A percentile compares a stretch with the other conserved stretches of the same genome.
These are phyloP conservation scores for Drosophila recens DNA, from an alignment of 2,888 invertebrate species.

Conservation along the genomic window DNA sequence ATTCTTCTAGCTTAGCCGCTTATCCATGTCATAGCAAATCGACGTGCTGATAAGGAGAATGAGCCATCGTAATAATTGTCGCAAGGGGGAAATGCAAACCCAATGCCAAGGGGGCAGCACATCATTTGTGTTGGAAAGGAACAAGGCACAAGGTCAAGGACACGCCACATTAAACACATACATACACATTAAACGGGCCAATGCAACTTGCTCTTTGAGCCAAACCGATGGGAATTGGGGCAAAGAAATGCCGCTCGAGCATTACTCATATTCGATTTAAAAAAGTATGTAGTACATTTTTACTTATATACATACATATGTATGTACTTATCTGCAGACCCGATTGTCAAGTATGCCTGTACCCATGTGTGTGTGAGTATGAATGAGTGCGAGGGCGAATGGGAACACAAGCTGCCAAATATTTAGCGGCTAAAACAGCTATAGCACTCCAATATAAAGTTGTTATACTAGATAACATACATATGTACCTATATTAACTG, in stretches of 20 bases:
- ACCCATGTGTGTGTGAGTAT: constrained; percentile 2
- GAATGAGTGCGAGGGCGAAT: constrained; percentile 16
- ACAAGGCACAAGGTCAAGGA: constrained; percentile 52
- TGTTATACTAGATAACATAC: constrained; percentile 45
- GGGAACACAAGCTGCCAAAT: constrained; percentile 37
- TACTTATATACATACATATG: background rate
- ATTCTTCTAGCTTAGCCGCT: constrained; percentile 19
- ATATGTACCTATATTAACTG: background rate
- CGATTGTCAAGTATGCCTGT: background rate
- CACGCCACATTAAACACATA: constrained; percentile 1
- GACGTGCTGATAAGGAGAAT: constrained; percentile 34
- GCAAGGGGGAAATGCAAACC: background rate
- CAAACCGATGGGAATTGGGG: constrained; percentile 30
- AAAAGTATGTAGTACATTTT: constrained; percentile 6
- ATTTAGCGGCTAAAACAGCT: constrained; percentile 27
- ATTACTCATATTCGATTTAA: constrained; percentile 47
- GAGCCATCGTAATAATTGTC: constrained; percentile 3
- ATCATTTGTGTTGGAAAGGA: constrained; percentile 16
- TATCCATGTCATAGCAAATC: constrained; percentile 22
- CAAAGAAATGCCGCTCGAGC: constrained; percentile 30
- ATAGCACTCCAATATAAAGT: constrained; percentile 23
- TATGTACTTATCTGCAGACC: constrained; percentile 3
- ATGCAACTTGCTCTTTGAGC: constrained; percentile 7
- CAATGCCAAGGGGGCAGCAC: background rate
- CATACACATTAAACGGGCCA: background rate